Percentiles rank a stretch among this genome's conserved stretches.
phyloP scores from a whole-genome alignment of 2,113 vertebrate genomes.

The Procapra przewalskii region DNA sequence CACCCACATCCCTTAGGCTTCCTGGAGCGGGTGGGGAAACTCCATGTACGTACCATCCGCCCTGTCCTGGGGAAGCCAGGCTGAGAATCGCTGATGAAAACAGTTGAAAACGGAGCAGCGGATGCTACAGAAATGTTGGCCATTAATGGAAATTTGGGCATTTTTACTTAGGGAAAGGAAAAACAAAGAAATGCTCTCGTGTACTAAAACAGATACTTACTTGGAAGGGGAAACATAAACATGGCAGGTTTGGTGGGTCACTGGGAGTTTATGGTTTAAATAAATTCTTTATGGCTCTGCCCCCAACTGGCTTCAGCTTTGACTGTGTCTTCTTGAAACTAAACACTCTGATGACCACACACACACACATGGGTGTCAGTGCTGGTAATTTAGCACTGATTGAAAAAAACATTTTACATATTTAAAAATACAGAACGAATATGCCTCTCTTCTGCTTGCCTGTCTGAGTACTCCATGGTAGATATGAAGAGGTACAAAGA shows the following conservation, averaged over 20 bases:
- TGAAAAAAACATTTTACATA: not conserved
- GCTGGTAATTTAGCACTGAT: not conserved
- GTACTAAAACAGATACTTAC: not conserved
- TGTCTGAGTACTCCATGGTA: not conserved
- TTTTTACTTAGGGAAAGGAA: not conserved
- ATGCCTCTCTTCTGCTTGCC: not conserved
- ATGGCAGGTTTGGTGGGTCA: not conserved
- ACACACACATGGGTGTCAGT: not conserved
- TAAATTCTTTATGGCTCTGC: not conserved
- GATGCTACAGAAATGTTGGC: too few species aligned
- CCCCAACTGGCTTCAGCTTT: not conserved
- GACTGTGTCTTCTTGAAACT: not conserved
- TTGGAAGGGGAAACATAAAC: not conserved
- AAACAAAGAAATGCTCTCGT: not conserved
- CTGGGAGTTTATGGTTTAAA: not conserved
- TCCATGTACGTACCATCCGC: not conserved
- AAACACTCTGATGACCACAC: not conserved
- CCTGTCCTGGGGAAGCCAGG: not conserved
- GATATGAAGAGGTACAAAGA: not conserved
- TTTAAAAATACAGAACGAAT: not conserved
- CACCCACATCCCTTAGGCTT: not conserved
- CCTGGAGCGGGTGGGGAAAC: not conserved
- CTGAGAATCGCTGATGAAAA: not conserved
- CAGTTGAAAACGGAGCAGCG: too few species aligned
- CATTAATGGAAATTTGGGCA: not conserved